Evolutionary conservation across 2,888 invertebrate species (phyloP).

Genomic region (Cylindroiulus punctatus): DNA sequence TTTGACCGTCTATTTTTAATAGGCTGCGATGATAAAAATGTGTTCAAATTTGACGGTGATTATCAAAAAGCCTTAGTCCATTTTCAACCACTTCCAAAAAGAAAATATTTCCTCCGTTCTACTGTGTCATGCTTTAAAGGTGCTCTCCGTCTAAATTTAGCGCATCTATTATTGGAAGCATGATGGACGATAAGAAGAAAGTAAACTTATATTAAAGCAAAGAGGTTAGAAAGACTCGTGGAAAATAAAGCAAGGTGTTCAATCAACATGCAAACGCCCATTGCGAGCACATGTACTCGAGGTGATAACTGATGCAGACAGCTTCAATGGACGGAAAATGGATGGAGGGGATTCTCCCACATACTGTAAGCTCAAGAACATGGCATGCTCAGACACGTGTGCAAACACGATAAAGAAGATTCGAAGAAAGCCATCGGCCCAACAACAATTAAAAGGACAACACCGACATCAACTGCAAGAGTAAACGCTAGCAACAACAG

Average conservation of each 20-base stretch:
- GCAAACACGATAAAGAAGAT: constrained; percentile 43
- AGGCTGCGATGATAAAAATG: not conserved
- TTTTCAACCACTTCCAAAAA: not conserved
- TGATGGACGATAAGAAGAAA: constrained; percentile 35
- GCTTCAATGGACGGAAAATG: constrained; percentile 13
- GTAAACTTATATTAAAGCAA: constrained; percentile 37
- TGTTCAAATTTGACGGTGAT: not conserved
- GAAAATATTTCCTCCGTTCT: not conserved
- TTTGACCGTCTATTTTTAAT: not conserved
- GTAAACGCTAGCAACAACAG: constrained; percentile 6
- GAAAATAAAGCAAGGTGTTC: constrained; percentile 16
- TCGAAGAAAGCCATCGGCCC: constrained; percentile 45
- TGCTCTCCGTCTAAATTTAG: constrained; percentile 18
- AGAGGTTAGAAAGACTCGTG: constrained; percentile 6
- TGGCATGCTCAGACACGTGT: constrained; percentile 31
- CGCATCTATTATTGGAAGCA: constrained; percentile 18
- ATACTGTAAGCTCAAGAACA: constrained; percentile 5
- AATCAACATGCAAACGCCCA: constrained; percentile 45
- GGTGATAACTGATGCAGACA: constrained; percentile 36
- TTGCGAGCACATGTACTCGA: constrained; percentile 12
- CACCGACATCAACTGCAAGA: constrained; percentile 43
- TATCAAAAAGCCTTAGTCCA: not conserved
- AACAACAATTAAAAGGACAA: constrained; percentile 45
- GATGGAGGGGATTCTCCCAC: not conserved
- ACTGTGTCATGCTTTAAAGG: constrained; percentile 5